These are phyloP conservation scores for Acanthochromis polyacanthus DNA, from an alignment of 2,113 vertebrate genomes.

Conservation along the genomic window DNA sequence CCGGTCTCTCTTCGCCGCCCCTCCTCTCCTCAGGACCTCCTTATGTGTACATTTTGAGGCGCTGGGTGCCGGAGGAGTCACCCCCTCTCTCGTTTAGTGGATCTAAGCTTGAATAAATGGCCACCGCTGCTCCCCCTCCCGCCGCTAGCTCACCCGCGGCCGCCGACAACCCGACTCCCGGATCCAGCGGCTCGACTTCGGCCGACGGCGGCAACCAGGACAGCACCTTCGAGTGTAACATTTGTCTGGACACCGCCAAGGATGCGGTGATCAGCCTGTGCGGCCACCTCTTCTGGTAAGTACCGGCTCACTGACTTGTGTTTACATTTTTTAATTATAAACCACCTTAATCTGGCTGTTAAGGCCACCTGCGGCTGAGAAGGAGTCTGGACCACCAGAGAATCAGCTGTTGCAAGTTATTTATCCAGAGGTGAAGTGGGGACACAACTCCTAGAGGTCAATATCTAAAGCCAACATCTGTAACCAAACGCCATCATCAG, in stretches of 20 bases:
- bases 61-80: slow-evolving; percentile 25
- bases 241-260: slow-evolving; percentile 98
- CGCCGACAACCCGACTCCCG: slow-evolving; percentile 82
- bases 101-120: slow-evolving; percentile 83
- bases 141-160: slow-evolving; percentile 83
- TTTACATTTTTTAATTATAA: neutral
- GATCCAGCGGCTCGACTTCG: slow-evolving; percentile 86
- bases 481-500: no score
- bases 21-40: neutral
- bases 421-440: neutral
- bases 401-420: neutral
- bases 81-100: neutral
- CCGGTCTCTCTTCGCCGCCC: neutral
- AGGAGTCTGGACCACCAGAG: neutral
- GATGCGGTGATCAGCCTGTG: slow-evolving; percentile 98
- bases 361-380: neutral
- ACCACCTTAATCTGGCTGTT: neutral
- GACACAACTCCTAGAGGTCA: neutral
- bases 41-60: slow-evolving; percentile 30
- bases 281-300: slow-evolving; percentile 97
- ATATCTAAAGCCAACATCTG: neutral
- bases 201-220: slow-evolving; percentile 90
- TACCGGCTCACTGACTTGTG: neutral
- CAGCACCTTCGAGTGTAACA: slow-evolving; percentile 98
- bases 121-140: slow-evolving; percentile 89